A percentile compares a stretch with the other conserved stretches of the same genome.
Conservation (phyloP, 2,113 vertebrate genomes). For the Apodemus speciosus region DNA sequence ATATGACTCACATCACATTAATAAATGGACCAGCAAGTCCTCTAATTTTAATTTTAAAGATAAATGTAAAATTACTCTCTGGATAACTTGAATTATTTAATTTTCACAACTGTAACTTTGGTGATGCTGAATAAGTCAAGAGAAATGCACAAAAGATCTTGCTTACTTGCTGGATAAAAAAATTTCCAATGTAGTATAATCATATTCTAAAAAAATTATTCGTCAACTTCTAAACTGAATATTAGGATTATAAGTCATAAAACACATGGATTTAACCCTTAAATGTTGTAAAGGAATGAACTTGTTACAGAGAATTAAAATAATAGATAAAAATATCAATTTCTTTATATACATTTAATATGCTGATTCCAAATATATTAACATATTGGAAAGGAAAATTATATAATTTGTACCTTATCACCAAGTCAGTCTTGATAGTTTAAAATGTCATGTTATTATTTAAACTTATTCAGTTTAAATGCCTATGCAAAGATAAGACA, state of each 20-base stretch:
- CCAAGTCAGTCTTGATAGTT: not conserved
- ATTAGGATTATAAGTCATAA: not conserved
- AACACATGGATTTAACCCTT: not conserved
- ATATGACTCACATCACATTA: not conserved
- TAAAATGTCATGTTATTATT: not conserved
- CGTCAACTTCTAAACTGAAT: not conserved
- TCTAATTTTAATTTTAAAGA: not conserved
- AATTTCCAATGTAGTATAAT: not conserved
- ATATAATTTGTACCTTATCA: not conserved
- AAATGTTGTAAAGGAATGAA: not conserved
- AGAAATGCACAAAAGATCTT: not conserved
- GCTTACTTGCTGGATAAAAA: not conserved
- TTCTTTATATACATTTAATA: not conserved
- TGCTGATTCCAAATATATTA: not conserved
- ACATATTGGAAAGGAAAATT: not conserved
- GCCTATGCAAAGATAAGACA: not conserved
- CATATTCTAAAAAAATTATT: not conserved
- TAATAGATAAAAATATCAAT: not conserved
- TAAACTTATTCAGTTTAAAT: slow-evolving; percentile 16
- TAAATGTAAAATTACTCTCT: not conserved
- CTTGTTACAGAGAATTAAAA: not conserved
- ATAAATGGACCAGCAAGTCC: rapidly evolving
- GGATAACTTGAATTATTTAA: not conserved
- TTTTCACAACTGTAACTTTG: not conserved
- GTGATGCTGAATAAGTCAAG: not conserved